Percentiles rank a stretch among this genome's conserved stretches.
These are phyloP conservation scores for Myotis myotis DNA, from an alignment of 2,797 vertebrate genomes.

Conservation along the genomic window DNA sequence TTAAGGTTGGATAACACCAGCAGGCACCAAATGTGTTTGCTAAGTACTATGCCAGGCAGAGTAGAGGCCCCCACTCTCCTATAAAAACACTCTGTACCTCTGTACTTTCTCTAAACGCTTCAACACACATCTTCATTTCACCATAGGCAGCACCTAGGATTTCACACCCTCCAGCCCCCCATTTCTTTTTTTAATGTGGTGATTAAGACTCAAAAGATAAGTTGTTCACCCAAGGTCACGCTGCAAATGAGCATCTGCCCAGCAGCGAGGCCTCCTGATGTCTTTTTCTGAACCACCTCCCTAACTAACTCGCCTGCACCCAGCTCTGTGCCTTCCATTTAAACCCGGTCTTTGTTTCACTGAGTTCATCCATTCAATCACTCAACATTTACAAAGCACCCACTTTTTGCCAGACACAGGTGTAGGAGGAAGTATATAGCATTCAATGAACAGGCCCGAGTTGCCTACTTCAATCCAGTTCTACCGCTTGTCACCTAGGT, in stretches of 20 bases:
- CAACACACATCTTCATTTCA: background rate
- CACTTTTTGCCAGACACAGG: background rate
- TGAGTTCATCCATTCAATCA: background rate
- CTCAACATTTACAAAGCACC: background rate
- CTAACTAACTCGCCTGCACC: background rate
- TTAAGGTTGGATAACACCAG: background rate
- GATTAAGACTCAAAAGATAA: background rate
- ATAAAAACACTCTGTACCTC: background rate
- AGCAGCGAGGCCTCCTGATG: background rate
- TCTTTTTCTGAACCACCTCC: background rate
- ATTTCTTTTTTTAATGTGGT: background rate
- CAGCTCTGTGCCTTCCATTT: background rate
- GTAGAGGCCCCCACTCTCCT: background rate
- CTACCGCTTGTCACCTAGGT: background rate
- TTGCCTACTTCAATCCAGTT: background rate
- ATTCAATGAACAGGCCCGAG: background rate
- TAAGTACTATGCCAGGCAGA: background rate
- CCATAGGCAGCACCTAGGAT: background rate
- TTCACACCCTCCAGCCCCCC: accelerated
- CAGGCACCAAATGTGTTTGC: background rate
- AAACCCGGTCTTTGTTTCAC: background rate
- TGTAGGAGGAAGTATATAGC: background rate
- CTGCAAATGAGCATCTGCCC: background rate
- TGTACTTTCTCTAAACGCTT: background rate
- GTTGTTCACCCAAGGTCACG: background rate